Base-by-base conservation (phyloP, 1,140 invertebrate species). In the Lordiphosa stackelbergi region DNA sequence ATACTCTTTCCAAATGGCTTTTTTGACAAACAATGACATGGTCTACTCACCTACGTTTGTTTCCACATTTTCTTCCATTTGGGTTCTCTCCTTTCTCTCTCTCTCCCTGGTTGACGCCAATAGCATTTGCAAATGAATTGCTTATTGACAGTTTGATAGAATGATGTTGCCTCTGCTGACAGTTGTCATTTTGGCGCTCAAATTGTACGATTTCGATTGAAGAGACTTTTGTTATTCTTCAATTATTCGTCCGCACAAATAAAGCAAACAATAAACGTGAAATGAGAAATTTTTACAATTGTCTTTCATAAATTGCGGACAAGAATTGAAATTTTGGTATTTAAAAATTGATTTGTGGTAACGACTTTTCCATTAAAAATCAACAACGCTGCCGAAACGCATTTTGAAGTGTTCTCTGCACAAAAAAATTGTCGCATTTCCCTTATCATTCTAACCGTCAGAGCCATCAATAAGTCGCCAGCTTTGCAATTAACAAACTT, bases 131-230 rank as follows among this genome's bases (percentile, higher is more conserved):
- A 83, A 83, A 83, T 83, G 77, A 83, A 83, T 77, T 75, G 77
- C 77, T 83, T 83, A 83, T 83, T 83, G 77, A 83, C 77, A 83
- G 77, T 77, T 83, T 83, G 77, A 83, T 83, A 74, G 72, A 77
- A 77, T 63, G 77, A 73, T 73, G 59, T 46, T 69, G 59, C 24
- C 59, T 59, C 49, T 19, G 62, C 60, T 71, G 69, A 54, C 68
- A 61, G 56, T 60, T 71, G 60, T 62, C 66, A 51, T 55, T 61
- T 51, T 46, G 38, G 22, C 19, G 28, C 28, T 31, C 7, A 7
- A 31, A 31, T 31, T 5, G 28, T 31, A 31, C 10, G 4, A 37
- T 41, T 53, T 19, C 40, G 11, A 8, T 36, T 47, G 22, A 36
- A 13, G 13, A 51, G 52, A 45, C 72, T 62, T 77, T 83, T 81